Percentiles rank a stretch among this genome's conserved stretches.
These are phyloP conservation scores for Hylyphantes graminicola DNA, from an alignment of 1,140 invertebrate genomes.

Conservation along the genomic window DNA sequence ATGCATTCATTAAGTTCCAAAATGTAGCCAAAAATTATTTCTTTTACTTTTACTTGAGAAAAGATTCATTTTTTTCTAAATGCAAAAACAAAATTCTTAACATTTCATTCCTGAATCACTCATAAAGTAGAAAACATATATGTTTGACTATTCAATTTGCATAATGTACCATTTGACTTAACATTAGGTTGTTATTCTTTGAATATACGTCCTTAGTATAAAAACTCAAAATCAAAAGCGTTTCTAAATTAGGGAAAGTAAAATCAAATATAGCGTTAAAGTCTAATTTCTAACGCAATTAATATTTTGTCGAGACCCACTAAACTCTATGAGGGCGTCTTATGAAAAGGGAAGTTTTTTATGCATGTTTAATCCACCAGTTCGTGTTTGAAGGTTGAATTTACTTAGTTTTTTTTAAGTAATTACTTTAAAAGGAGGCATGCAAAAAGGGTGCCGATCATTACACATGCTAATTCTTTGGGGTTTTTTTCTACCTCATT, in stretches of 20 bases:
- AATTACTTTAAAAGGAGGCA: slow-evolving; percentile 7
- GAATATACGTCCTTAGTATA: background rate
- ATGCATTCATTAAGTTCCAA: too few species aligned
- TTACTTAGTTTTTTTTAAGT: slow-evolving; percentile 28
- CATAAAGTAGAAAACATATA: background rate
- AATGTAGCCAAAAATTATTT: too few species aligned
- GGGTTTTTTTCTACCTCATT: slow-evolving; percentile 22
- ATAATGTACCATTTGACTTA: slow-evolving; percentile 12
- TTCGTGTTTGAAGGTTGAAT: background rate
- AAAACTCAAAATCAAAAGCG: background rate
- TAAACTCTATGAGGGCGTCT: background rate
- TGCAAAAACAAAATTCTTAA: too few species aligned
- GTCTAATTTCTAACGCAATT: slow-evolving; percentile 31
- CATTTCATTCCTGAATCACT: too few species aligned
- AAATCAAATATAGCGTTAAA: slow-evolving; percentile 26
- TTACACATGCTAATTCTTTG: slow-evolving; percentile 35
- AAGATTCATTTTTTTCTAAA: too few species aligned
- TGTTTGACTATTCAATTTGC: slow-evolving; percentile 24
- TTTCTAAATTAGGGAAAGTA: background rate
- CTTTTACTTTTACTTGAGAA: too few species aligned
- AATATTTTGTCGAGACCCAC: slow-evolving; percentile 11
- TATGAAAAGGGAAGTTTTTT: background rate
- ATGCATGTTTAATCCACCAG: too few species aligned
- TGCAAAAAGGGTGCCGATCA: slow-evolving; percentile 12
- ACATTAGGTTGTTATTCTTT: background rate